Evolutionary conservation across 2,797 vertebrate genomes (phyloP).

Genomic region (Nasua narica): DNA sequence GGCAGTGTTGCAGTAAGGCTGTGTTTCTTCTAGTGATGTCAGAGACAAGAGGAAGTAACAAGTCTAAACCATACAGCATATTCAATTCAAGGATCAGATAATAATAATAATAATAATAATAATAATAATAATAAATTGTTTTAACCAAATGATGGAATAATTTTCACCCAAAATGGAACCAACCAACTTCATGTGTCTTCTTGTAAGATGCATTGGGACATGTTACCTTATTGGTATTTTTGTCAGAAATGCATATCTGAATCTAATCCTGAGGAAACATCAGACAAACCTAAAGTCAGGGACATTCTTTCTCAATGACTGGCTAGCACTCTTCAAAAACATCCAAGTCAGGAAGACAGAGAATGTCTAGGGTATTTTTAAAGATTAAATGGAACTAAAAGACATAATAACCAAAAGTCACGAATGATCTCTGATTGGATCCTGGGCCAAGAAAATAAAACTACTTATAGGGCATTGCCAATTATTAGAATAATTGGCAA

Average conservation of each 20-base stretch:
- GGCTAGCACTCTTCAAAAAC: background rate
- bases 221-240: background rate
- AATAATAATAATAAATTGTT: background rate
- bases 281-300: background rate
- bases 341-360: background rate
- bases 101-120: background rate
- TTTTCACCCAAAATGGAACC: background rate
- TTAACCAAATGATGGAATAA: background rate
- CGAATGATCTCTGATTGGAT: background rate
- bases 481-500: background rate
- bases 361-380: background rate
- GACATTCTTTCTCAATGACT: background rate
- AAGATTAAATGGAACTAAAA: background rate
- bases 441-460: background rate
- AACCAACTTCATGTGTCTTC: background rate
- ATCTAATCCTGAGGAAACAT: background rate
- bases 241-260: background rate
- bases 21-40: background rate
- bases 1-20: constrained; percentile 69
- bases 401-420: background rate
- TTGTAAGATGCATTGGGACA: background rate
- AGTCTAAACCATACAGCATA: background rate
- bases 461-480: background rate
- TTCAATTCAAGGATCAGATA: background rate
- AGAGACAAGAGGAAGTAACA: background rate